Base-by-base conservation (phyloP, 37 sponge, comb jelly and placozoan genomes). In the Lycopodina hypogea region DNA sequence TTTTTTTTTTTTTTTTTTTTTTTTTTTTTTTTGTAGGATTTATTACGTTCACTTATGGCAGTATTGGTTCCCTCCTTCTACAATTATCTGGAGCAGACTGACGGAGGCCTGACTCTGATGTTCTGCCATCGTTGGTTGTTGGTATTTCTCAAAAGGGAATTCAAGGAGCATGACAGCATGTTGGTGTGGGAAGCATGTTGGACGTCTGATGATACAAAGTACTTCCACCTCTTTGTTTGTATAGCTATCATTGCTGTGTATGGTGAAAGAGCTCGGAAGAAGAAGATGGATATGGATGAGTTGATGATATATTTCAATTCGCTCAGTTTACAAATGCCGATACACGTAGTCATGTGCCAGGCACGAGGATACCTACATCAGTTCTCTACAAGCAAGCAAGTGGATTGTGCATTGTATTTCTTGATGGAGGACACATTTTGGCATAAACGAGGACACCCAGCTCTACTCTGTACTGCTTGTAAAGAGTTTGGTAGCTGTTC, bases 101-200 rank as follows among this genome's bases (percentile, higher is more conserved):
- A 82, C 26, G 78, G 65, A 2, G 89, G 90, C 0, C 42, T 69
- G 22, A 74, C 81, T 9, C 80, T 90, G 21, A 71, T 91, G 76
- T 94, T 94, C 68, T 83, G 89, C 39, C 95, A 94, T 53, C 65
- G 95, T 0, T 94, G 95, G 95, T 67, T 94, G 26, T 84, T 94
- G 24, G 89, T 94, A 28, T 81, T 71, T 41, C 81, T 94, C 73
- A 94, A 91, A 75, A 74, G 95, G 32, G 95, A 94, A 51, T 90
- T 94, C 71, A 3, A 30, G 22, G 72, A 80, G 41, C 45, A 76
- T 22, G 92, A 94, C 52, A 65, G 72, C 21, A 70, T 89, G 29
- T 2, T 37, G 21, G 56, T 94, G 9, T 94, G 95, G 95, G 95
- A 94, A 63, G 80, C 82, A 0, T 81, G 80, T 39, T 94, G 95